Conservation (phyloP, 2,113 vertebrate genomes). For the Pollimyrus isidori region DNA sequence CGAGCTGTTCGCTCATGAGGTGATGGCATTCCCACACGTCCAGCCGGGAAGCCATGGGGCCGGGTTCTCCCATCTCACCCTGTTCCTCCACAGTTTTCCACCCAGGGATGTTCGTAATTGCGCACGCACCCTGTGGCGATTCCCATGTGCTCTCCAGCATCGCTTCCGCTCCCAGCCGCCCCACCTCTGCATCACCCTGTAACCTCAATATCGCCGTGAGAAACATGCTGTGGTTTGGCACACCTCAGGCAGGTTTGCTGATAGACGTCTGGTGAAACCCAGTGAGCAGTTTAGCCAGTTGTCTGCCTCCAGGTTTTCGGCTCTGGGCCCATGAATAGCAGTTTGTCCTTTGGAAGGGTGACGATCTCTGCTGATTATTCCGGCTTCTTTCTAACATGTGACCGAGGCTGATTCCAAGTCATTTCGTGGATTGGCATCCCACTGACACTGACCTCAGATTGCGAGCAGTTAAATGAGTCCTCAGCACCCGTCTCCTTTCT, state of each 20-base stretch:
- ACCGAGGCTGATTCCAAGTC: neutral
- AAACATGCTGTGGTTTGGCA: neutral
- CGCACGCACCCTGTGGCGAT: neutral
- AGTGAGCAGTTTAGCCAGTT: neutral
- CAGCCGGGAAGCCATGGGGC: neutral
- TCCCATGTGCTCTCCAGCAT: neutral
- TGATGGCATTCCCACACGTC: slow-evolving; percentile 20
- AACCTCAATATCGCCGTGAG: neutral
- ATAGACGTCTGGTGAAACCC: neutral
- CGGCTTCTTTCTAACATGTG: neutral
- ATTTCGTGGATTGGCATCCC: neutral
- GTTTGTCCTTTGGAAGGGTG: neutral
- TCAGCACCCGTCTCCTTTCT: neutral
- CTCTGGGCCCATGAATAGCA: neutral
- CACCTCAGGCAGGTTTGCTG: neutral
- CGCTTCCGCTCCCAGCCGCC: neutral
- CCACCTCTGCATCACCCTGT: neutral
- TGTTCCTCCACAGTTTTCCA: neutral
- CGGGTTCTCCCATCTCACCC: neutral
- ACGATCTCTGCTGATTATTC: neutral
- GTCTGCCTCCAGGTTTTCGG: neutral
- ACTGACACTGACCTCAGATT: neutral
- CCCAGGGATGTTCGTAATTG: neutral
- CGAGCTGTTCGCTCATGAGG: slow-evolving; percentile 23
- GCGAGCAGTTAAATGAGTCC: neutral